Evolutionary conservation across 1,140 invertebrate genomes (phyloP).

Genomic region (Amyelois transitella): DNA sequence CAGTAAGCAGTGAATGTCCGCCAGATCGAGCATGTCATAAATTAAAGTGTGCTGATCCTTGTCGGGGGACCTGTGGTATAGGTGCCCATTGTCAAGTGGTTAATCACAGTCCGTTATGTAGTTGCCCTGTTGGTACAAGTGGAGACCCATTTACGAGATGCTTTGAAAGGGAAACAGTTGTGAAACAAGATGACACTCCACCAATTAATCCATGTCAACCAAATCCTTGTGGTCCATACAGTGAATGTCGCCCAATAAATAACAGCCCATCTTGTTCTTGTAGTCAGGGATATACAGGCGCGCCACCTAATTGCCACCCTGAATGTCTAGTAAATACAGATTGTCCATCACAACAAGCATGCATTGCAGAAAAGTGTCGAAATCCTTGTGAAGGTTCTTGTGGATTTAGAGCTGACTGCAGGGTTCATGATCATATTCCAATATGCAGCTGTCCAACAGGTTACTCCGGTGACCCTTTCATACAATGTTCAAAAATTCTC

Average conservation of each 20-base stretch:
- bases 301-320: slow-evolving; percentile 85
- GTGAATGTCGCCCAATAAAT: slow-evolving; percentile 76
- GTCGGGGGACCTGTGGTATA: slow-evolving; percentile 80
- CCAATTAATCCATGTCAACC: slow-evolving; percentile 78
- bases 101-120: slow-evolving; percentile 85
- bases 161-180: slow-evolving; percentile 35
- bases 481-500: slow-evolving; percentile 76
- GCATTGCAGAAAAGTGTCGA: slow-evolving; percentile 85
- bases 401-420: slow-evolving; percentile 83
- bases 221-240: slow-evolving; percentile 85
- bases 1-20: slow-evolving; percentile 83
- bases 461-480: slow-evolving; percentile 86
- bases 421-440: slow-evolving; percentile 84
- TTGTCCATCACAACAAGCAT: slow-evolving; percentile 84
- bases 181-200: slow-evolving; percentile 64
- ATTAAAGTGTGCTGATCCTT: slow-evolving; percentile 83
- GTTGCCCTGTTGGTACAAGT: slow-evolving; percentile 79
- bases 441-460: slow-evolving; percentile 82
- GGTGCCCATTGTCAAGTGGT: slow-evolving; percentile 82
- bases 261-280: slow-evolving; percentile 84
- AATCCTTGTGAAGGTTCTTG: slow-evolving; percentile 88
- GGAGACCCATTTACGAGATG: slow-evolving; percentile 80
- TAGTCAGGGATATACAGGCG: slow-evolving; percentile 81
- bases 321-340: slow-evolving; percentile 88
- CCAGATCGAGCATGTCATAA: slow-evolving; percentile 81